Evolutionary conservation across 2,113 vertebrate species (phyloP).

Genomic region (Rhabdornis inornatus): DNA sequence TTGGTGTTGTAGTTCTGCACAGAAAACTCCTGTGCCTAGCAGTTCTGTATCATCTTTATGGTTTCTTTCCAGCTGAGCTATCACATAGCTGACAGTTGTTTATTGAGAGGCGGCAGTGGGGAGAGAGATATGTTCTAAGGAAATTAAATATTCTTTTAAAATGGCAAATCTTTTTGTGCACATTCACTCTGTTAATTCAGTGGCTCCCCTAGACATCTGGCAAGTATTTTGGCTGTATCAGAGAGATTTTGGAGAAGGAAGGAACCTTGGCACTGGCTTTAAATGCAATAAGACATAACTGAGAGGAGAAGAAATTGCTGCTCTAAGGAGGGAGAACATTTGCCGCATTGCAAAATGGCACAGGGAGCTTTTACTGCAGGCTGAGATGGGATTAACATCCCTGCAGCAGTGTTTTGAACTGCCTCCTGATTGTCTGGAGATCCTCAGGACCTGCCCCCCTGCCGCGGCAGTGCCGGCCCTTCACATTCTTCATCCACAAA

Average conservation of each 20-base stretch:
- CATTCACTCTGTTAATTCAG: not conserved
- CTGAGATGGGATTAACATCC: not conserved
- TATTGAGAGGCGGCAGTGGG: not conserved
- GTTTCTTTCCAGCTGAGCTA: not conserved
- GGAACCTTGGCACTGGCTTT: not conserved
- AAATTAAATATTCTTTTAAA: not conserved
- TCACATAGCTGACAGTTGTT: not conserved
- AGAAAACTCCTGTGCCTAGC: not conserved
- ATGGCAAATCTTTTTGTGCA: not conserved
- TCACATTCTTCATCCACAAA: constrained; percentile 38
- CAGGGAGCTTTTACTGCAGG: not conserved
- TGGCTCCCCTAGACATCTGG: not conserved
- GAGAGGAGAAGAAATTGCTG: not conserved
- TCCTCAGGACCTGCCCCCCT: not conserved
- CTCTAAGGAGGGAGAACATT: not conserved
- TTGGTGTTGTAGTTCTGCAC: not conserved
- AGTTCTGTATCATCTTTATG: not conserved
- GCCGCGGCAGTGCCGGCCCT: rapidly evolving
- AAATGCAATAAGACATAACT: not conserved
- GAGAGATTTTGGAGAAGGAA: not conserved
- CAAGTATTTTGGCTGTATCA: not conserved
- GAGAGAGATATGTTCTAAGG: not conserved
- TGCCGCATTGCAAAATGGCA: not conserved
- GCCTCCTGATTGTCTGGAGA: not conserved
- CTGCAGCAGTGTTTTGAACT: not conserved